phyloP scores from a whole-genome alignment of 35 echinoderm and acorn worm genomes.

The Eucidaris tribuloides region DNA sequence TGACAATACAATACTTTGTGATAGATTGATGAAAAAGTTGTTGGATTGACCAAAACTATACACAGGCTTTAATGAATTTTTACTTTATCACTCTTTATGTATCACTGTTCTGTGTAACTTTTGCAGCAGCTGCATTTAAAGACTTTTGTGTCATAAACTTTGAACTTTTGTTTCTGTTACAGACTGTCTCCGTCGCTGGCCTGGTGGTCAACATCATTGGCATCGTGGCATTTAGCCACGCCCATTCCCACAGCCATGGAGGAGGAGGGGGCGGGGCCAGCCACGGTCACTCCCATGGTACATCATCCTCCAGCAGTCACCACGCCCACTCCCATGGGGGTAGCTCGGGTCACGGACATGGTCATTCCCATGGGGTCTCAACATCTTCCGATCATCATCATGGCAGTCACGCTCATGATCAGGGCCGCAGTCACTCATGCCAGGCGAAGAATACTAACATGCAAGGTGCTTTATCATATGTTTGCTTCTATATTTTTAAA shows the following conservation, averaged over 20 bases:
- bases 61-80: no score
- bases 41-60: no score
- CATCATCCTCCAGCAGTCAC: background rate
- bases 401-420: background rate
- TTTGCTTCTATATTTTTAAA: background rate
- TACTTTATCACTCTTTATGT: no score
- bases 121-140: no score
- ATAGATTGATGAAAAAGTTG: no score
- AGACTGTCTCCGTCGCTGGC: slow-evolving; percentile 92
- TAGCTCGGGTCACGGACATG: slow-evolving; percentile 31
- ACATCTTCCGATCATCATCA: slow-evolving; percentile 1
- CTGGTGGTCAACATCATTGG: slow-evolving; percentile 89
- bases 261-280: slow-evolving; percentile 31
- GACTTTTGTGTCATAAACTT: no score
- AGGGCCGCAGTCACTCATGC: background rate
- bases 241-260: slow-evolving; percentile 71
- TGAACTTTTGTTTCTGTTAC: background rate
- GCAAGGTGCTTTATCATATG: slow-evolving; percentile 52
- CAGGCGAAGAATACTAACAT: slow-evolving; percentile 69
- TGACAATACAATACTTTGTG: no score
- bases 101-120: no score
- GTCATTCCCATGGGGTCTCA: background rate
- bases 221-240: slow-evolving; percentile 87
- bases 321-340: slow-evolving; percentile 23
- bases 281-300: slow-evolving; percentile 59